These are phyloP conservation scores for Xenopus petersii DNA, from an alignment of 2,797 vertebrate species.

Conservation along the genomic window DNA sequence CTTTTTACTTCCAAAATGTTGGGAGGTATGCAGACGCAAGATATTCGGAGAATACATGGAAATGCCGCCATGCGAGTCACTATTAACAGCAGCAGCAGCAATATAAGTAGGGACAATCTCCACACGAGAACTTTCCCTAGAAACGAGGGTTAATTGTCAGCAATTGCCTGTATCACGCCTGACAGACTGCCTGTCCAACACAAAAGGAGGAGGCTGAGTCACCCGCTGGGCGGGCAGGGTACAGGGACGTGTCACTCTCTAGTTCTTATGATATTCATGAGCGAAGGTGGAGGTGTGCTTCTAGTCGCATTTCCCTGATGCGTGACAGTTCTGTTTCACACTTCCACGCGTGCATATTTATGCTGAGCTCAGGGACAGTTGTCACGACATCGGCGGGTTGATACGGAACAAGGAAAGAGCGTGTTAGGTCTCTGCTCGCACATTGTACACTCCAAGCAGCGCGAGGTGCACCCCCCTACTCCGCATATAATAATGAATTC, in stretches of 20 bases:
- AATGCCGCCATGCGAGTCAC: too few species aligned
- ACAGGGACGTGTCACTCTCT: conserved; percentile 29
- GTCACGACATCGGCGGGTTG: conserved; percentile 73
- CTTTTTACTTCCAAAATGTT: too few species aligned
- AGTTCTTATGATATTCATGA: background rate
- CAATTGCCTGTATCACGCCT: background rate
- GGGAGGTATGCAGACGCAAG: too few species aligned
- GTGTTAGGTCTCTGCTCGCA: conserved; percentile 33
- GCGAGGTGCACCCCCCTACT: too few species aligned
- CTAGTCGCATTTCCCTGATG: conserved; percentile 55
- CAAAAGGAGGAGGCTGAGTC: too few species aligned
- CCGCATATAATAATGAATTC: too few species aligned
- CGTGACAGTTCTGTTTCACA: conserved; percentile 67
- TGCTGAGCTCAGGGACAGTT: conserved; percentile 69
- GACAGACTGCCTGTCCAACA: background rate
- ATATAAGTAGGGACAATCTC: too few species aligned
- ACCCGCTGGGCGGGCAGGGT: background rate
- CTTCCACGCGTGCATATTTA: conserved; percentile 67
- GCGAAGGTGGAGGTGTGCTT: background rate
- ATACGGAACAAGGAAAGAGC: conserved; percentile 13
- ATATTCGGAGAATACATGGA: too few species aligned
- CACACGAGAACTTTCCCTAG: too few species aligned
- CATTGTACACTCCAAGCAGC: too few species aligned
- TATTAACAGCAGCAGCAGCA: too few species aligned
- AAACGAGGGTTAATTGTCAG: too few species aligned